Percentiles rank a stretch among this genome's conserved stretches.
Evolutionary conservation across 2,113 vertebrate species (phyloP).

Genomic region (Egretta garzetta): DNA sequence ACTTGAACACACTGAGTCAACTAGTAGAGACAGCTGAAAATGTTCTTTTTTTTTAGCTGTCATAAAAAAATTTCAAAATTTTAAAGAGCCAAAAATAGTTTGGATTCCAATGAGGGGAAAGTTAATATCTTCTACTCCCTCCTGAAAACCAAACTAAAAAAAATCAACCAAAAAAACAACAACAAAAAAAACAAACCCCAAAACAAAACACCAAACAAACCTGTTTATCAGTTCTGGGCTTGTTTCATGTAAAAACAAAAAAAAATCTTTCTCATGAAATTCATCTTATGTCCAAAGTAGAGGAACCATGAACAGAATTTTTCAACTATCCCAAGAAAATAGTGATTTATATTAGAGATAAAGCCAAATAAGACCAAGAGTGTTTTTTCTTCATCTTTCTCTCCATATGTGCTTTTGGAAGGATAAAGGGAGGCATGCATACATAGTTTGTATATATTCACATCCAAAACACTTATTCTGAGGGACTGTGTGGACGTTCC

Average conservation of each 20-base stretch:
- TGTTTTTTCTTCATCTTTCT: neutral
- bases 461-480: neutral
- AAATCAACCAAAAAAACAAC: neutral
- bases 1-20: neutral
- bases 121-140: neutral
- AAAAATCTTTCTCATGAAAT: neutral
- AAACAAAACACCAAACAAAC: neutral
- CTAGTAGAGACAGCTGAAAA: neutral
- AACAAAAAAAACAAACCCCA: too few species aligned
- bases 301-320: neutral
- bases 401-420: neutral
- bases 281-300: neutral
- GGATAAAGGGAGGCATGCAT: neutral
- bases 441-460: neutral
- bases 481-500: neutral
- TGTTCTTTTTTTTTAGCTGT: neutral
- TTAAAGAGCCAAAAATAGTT: neutral
- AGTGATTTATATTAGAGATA: neutral
- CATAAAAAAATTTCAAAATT: neutral
- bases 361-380: neutral
- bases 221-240: neutral
- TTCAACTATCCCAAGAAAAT: neutral
- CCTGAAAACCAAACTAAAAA: neutral
- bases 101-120: neutral
- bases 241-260: neutral